Base-by-base conservation (phyloP, 37 sponge, comb jelly and placozoan species). In the Eunapius fragilis region DNA sequence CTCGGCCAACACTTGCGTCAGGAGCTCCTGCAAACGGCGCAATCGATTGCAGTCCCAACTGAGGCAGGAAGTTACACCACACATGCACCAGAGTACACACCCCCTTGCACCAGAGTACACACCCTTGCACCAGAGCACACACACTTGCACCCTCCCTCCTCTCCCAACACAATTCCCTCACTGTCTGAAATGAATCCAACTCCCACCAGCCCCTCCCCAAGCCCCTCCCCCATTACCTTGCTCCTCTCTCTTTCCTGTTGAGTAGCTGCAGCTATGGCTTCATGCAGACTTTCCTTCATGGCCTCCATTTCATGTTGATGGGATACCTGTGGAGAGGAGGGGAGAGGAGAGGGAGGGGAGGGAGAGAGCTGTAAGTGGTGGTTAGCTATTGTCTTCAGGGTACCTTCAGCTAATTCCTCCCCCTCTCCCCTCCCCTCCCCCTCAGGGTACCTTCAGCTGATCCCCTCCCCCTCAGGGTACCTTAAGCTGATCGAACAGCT, bases 1-100 rank as follows among this genome's bases (percentile, higher is more conserved):
- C 73, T 90, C 89, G n/a, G 77, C 47, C 74, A 94, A n/a, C 38
- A 86, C 94, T 49, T 85, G 83, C 6, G 41, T 37, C 50, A 90
- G 67, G 22, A 87, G 81, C 31, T 84, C 92, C 92, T 92, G 58
- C 73, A 79, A 3, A 58, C 9, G 47, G n/a, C n/a, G n/a, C n/a
- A n/a, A n/a, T n/a, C n/a, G n/a, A n/a, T n/a, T n/a, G n/a, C n/a
- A n/a, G n/a, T n/a, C n/a, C n/a, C n/a, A n/a, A n/a, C n/a, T n/a
- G n/a, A n/a, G n/a, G n/a, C n/a, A n/a, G n/a, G n/a, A n/a, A n/a
- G n/a, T n/a, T n/a, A n/a, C n/a, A n/a, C n/a, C n/a, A n/a, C n/a
- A n/a, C n/a, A n/a, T n/a, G n/a, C n/a, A n/a, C 9, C 47, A 45
- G 47, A 11, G 47, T 11, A 45, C 47, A 45, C 47, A 45, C 47